Evolutionary conservation across 2,113 vertebrate species (phyloP), one percentile per base, ranked within the genome.

Genomic region (Tursiops truncatus): DNA sequence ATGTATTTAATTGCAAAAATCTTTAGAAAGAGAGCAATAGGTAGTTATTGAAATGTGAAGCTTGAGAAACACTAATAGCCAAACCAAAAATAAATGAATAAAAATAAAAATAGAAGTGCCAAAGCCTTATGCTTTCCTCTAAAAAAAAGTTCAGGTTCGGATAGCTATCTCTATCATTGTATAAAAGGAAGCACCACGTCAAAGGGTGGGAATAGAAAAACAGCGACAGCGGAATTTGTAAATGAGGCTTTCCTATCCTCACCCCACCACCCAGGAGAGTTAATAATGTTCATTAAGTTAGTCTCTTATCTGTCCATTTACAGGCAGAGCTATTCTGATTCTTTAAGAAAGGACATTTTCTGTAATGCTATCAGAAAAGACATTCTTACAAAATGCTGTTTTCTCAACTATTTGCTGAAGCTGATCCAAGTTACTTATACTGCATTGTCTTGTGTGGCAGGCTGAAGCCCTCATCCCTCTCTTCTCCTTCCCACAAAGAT

Each of bases 121-220:
- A 87, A 63, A 71, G 6, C 41, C 33, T 85, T 93, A 67, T 36
- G 20, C 14, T 92, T 93, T 96, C 80, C 73, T 84, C 50, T 94
- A 76, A 25, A 9, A 68, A 86, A 86, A 83, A 58, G 44, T 89
- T 92, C 38, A 47, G 33, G 38, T 88, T 77, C 95, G 81, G 8
- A 13, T 56, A 36, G 67, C 63, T 88, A 14, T 77, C 53, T 38
- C 20, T 36, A 58, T 92, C 65, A 74, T 31, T 44, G 21, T 68
- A 47, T 63, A 94, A 89, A 97, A 60, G 76, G 17, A 92, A 95
- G 56, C 18, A 17, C 31, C 18, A 5, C 6, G 14, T 82, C 81
- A 79, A 89, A 80, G 92, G 80, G 68, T 86, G 50, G 93, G 63
- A 87, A 92, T 62, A 83, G 74, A 73, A 95, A 91, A 67, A 38